These are phyloP conservation scores for Anoplopoma fimbria DNA, from an alignment of 2,113 vertebrate species.

Conservation along the genomic window DNA sequence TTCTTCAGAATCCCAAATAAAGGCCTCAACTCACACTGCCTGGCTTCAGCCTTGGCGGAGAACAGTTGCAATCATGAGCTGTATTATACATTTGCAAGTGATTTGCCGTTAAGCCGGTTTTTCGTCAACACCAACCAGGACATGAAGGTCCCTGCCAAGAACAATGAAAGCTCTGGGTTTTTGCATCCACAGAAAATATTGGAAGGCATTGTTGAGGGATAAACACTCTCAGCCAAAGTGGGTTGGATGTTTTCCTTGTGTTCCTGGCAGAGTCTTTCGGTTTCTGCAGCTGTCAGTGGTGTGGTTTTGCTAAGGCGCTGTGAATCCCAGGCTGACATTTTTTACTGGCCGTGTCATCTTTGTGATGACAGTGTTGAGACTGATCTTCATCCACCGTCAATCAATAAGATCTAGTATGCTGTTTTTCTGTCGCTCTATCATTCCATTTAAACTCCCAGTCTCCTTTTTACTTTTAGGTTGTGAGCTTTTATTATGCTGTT, in stretches of 20 bases:
- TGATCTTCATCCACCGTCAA: slow-evolving; percentile 54
- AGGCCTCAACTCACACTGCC: slow-evolving; percentile 41
- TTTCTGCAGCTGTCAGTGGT: slow-evolving; percentile 77
- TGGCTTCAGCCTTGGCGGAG: slow-evolving; percentile 51
- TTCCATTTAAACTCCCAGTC: slow-evolving; percentile 11
- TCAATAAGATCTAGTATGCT: slow-evolving; percentile 38
- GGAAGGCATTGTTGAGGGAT: slow-evolving; percentile 79
- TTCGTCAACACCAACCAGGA: slow-evolving; percentile 72
- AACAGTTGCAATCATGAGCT: slow-evolving; percentile 61
- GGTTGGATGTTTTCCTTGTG: slow-evolving; percentile 76
- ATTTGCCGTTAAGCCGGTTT: slow-evolving; percentile 75
- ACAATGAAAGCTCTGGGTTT: slow-evolving; percentile 76
- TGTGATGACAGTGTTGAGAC: slow-evolving; percentile 70
- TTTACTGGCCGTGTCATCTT: slow-evolving; percentile 61
- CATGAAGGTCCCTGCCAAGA: slow-evolving; percentile 73
- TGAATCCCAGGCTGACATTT: slow-evolving; percentile 63
- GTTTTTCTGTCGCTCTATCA: slow-evolving; percentile 1
- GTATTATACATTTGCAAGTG: slow-evolving; percentile 77
- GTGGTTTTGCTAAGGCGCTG: slow-evolving; percentile 67
- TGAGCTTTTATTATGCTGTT: background rate
- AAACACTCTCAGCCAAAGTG: slow-evolving; percentile 78
- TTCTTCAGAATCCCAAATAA: slow-evolving; percentile 47
- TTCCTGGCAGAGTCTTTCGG: slow-evolving; percentile 66
- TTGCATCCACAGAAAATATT: slow-evolving; percentile 79
- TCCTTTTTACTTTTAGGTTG: slow-evolving; percentile 6